phyloP scores from a whole-genome alignment of 1,140 invertebrate genomes.

The Ceratina australensis region DNA sequence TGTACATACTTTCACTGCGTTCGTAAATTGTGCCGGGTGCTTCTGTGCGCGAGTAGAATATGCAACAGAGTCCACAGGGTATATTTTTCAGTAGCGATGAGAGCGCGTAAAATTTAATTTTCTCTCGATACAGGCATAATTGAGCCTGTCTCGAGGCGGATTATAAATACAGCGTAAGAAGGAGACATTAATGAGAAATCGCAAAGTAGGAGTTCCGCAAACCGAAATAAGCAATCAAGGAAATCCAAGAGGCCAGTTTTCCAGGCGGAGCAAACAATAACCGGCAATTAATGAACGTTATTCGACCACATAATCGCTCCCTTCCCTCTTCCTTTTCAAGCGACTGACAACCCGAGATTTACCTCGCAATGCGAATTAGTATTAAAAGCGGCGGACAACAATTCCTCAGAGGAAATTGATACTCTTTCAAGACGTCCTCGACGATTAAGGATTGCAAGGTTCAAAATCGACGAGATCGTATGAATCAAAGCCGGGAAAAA shows the following conservation, averaged over 20 bases:
- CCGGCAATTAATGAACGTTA: background rate
- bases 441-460: background rate
- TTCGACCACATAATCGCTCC: background rate
- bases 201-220: no score
- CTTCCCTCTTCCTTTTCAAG: background rate
- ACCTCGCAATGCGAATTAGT: background rate
- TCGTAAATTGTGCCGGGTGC: slow-evolving; percentile 43
- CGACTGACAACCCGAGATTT: background rate
- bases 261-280: background rate
- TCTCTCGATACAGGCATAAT: no score
- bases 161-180: no score
- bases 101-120: background rate
- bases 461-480: background rate
- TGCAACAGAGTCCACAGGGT: background rate
- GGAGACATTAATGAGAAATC: no score
- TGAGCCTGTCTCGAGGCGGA: no score
- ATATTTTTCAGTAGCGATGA: background rate
- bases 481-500: no score
- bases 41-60: background rate
- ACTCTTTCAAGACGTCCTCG: background rate
- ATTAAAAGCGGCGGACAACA: background rate
- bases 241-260: no score
- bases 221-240: background rate
- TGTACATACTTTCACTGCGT: slow-evolving; percentile 47
- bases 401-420: background rate